A percentile compares a stretch with the other conserved stretches of the same genome.
phyloP scores from a whole-genome alignment of 2,888 invertebrate species.

The Epinotia ramella region DNA sequence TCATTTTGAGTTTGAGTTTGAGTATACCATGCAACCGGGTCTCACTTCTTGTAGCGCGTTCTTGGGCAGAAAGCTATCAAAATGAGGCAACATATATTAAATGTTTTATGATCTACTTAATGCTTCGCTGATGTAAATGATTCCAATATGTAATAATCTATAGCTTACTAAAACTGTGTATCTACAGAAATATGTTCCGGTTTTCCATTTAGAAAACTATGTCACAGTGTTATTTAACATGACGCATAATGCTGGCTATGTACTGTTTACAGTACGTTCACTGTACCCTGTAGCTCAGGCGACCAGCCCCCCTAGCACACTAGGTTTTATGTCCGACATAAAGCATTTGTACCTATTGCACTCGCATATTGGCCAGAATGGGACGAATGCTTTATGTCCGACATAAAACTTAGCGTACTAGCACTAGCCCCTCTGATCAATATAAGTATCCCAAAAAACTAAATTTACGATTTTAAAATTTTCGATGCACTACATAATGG shows the following conservation, averaged over 20 bases:
- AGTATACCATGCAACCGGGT: too few species aligned
- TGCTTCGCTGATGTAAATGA: too few species aligned
- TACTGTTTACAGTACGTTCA: background rate
- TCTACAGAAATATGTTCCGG: background rate
- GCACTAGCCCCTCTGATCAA: too few species aligned
- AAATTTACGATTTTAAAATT: too few species aligned
- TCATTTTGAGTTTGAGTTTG: too few species aligned
- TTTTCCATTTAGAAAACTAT: background rate
- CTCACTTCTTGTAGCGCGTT: background rate
- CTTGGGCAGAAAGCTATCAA: background rate
- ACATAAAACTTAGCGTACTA: too few species aligned
- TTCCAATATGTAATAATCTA: background rate
- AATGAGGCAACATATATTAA: background rate
- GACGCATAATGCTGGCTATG: background rate
- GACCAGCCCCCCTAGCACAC: too few species aligned
- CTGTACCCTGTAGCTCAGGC: background rate
- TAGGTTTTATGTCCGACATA: too few species aligned
- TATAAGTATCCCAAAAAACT: background rate
- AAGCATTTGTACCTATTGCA: too few species aligned
- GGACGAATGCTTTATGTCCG: too few species aligned
- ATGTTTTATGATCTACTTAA: background rate
- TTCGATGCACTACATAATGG: background rate
- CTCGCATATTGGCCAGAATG: too few species aligned
- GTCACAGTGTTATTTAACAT: background rate
- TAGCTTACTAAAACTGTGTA: background rate